Evolutionary conservation across 2,888 invertebrate genomes (phyloP).

Genomic region (Temnothorax ravouxi): DNA sequence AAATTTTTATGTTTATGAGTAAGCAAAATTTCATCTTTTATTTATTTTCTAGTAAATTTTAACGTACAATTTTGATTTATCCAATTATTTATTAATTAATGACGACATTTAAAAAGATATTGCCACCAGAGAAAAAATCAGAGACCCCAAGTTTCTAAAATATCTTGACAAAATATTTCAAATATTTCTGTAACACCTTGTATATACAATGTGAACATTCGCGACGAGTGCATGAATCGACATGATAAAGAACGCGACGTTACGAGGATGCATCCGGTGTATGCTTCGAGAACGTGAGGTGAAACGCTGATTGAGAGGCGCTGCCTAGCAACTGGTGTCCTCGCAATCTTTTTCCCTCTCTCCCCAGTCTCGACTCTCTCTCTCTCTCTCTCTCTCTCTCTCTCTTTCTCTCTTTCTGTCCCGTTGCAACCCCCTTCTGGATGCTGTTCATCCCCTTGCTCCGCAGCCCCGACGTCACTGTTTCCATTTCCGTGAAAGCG

Average conservation of each 20-base stretch:
- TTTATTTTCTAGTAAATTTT: neutral
- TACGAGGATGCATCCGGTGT: constrained; percentile 76
- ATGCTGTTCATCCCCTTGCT: constrained; percentile 49
- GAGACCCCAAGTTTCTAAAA: neutral
- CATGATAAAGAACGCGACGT: constrained; percentile 78
- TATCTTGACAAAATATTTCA: neutral
- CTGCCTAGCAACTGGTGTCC: constrained; percentile 86
- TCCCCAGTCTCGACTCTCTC: neutral
- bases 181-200: neutral
- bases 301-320: constrained; percentile 82
- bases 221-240: constrained; percentile 35
- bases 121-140: neutral
- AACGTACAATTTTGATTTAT: neutral
- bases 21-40: neutral
- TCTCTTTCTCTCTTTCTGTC: constrained; percentile 26
- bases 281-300: constrained; percentile 75
- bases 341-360: constrained; percentile 76
- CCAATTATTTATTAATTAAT: neutral
- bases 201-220: constrained; percentile 2
- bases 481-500: constrained; percentile 59
- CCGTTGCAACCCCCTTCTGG: constrained; percentile 49
- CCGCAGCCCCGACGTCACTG: constrained; percentile 52
- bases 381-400: neutral
- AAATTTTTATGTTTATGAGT: neutral
- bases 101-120: neutral